Conservation (phyloP, 2,113 vertebrate species). For the Accipiter virgatus region DNA sequence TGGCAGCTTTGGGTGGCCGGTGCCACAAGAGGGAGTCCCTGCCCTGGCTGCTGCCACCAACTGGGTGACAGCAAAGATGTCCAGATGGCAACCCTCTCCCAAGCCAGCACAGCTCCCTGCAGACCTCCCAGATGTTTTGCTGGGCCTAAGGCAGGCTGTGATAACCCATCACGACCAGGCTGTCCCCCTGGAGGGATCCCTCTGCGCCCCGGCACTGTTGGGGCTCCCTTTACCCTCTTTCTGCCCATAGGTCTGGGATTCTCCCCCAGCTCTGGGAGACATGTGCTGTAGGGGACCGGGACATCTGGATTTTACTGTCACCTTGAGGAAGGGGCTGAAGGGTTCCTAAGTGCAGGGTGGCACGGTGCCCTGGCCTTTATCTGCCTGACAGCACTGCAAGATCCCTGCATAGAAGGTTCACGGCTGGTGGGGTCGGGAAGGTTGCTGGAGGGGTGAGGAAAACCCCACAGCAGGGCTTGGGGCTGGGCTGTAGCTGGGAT, state of each 20-base stretch:
- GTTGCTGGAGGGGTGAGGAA: not conserved
- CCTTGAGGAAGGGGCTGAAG: not conserved
- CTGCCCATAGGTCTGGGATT: not conserved
- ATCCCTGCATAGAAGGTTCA: not conserved
- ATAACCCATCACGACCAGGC: not conserved
- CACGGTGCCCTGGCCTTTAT: not conserved
- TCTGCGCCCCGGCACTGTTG: fast-evolving
- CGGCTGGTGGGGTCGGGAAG: not conserved
- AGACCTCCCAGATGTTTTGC: not conserved
- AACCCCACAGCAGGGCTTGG: not conserved
- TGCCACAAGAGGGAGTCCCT: not conserved
- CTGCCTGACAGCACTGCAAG: fast-evolving
- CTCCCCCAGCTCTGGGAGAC: not conserved
- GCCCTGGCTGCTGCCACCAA: fast-evolving
- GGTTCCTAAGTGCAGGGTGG: not conserved
- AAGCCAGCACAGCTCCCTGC: not conserved
- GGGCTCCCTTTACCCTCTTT: not conserved
- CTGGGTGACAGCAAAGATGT: not conserved
- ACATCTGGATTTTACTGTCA: not conserved
- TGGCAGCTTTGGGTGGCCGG: not conserved
- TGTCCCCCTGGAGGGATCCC: not conserved
- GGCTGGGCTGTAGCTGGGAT: not conserved
- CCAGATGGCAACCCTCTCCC: not conserved
- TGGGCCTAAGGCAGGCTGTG: not conserved
- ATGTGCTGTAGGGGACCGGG: not conserved